Evolutionary conservation across 2,797 vertebrate species (phyloP).

Genomic region (Pantherophis vulpinus): DNA sequence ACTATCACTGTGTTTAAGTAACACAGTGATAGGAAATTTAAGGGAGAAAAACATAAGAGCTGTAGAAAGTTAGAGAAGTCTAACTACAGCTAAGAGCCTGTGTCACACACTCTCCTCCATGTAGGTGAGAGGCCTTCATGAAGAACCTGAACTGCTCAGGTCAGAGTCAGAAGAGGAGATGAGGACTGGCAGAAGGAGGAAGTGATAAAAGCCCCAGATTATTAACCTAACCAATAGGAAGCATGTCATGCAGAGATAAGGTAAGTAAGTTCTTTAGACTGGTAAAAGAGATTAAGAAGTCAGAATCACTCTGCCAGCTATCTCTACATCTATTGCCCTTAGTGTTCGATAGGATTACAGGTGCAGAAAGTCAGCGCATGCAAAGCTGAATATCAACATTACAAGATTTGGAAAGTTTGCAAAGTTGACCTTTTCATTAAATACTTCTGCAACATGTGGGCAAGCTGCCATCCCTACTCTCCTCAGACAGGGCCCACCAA

Average conservation of each 20-base stretch:
- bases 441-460: background rate
- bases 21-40: background rate
- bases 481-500: background rate
- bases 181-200: background rate
- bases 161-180: background rate
- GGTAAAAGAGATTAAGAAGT: background rate
- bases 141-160: background rate
- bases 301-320: background rate
- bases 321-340: background rate
- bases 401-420: background rate
- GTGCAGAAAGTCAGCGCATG: background rate
- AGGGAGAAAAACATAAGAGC: background rate
- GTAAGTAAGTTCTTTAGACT: background rate
- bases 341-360: background rate
- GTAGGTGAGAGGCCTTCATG: background rate
- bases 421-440: background rate
- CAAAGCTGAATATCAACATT: background rate
- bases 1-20: too few species aligned
- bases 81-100: background rate
- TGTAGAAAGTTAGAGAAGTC: background rate
- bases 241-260: background rate
- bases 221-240: background rate
- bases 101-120: background rate
- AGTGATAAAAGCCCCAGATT: background rate
- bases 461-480: background rate